Conservation (phyloP, 2,888 invertebrate species). For the Archips crataeganus region DNA sequence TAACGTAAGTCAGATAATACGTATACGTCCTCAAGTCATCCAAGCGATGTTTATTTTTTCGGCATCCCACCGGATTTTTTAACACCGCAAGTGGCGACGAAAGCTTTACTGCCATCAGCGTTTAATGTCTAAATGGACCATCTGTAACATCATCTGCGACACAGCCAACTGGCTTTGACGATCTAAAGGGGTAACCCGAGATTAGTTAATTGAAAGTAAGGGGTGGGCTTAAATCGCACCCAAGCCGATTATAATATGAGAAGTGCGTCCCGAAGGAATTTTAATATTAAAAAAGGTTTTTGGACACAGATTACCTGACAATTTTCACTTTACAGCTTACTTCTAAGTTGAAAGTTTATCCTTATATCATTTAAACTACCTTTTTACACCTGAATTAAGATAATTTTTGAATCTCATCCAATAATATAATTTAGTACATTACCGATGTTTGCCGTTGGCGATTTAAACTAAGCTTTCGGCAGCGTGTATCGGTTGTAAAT, state of each 20-base stretch:
- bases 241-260: conserved; percentile 7
- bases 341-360: background rate
- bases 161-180: conserved; percentile 2
- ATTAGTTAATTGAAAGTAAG: conserved; percentile 27
- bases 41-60: too few relatives aligned
- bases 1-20: too few relatives aligned
- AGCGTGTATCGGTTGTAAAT: background rate
- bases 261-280: background rate
- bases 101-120: background rate
- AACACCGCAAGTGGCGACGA: background rate
- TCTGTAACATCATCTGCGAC: background rate
- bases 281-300: conserved; percentile 9
- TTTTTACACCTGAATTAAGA: background rate
- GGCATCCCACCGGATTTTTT: background rate
- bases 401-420: background rate
- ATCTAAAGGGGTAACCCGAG: conserved; percentile 29
- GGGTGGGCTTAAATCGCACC: conserved; percentile 2
- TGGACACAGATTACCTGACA: background rate
- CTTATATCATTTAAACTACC: background rate
- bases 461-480: conserved; percentile 7
- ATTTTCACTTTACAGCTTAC: background rate
- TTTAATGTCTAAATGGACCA: background rate
- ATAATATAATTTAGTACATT: background rate
- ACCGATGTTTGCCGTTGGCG: background rate
- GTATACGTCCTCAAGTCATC: too few relatives aligned